Conservation (phyloP, 2,797 vertebrate species). For the Silurus aristotelis region DNA sequence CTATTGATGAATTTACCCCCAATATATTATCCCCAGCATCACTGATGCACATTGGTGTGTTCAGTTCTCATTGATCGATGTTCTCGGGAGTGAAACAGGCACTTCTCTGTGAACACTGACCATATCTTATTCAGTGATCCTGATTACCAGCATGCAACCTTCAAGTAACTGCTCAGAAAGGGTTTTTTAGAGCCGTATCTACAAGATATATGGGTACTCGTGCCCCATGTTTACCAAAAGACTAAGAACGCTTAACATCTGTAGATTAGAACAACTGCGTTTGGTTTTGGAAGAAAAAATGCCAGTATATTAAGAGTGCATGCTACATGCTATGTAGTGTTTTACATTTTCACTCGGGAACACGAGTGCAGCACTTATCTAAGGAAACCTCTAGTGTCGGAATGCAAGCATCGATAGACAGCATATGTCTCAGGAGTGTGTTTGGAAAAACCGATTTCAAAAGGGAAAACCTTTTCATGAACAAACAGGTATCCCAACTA, state of each 20-base stretch:
- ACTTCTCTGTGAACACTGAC: not conserved
- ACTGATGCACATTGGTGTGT: no score
- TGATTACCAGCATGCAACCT: not conserved
- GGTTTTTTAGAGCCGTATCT: not conserved
- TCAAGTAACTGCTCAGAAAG: not conserved
- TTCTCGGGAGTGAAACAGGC: not conserved
- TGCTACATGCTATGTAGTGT: not conserved
- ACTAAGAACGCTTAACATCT: not conserved
- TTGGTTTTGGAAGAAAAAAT: not conserved
- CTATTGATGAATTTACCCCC: not conserved
- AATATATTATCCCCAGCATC: not conserved
- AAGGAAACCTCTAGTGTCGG: not conserved
- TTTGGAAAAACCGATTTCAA: not conserved
- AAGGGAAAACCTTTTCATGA: not conserved
- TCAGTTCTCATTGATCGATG: not conserved
- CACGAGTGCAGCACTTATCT: not conserved
- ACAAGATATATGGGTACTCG: not conserved
- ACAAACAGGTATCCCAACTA: not conserved
- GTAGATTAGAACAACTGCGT: not conserved
- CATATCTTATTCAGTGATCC: not conserved
- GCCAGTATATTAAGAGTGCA: not conserved
- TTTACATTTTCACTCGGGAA: not conserved
- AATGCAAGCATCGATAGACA: not conserved
- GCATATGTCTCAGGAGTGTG: not conserved
- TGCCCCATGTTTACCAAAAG: not conserved